phyloP scores from a whole-genome alignment of 1,140 invertebrate species.

The Leptinotarsa undecemlineata region DNA sequence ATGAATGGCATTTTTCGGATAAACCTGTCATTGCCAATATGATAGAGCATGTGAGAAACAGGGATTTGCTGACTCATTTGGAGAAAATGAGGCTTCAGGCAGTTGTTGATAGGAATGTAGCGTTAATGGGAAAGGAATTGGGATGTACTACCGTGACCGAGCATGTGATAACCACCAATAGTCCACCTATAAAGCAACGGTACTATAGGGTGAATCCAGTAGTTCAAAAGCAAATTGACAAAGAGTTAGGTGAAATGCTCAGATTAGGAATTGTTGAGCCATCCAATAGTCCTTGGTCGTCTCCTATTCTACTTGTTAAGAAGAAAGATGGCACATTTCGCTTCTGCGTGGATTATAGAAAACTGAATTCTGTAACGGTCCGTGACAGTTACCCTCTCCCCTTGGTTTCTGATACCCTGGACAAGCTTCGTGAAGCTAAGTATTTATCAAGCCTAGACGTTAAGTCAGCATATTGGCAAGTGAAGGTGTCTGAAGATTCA shows the following conservation, averaged over 20 bases:
- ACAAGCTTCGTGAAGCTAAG: conserved; percentile 42
- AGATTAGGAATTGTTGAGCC: conserved; percentile 41
- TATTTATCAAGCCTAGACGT: conserved; percentile 49
- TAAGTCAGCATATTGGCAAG: conserved; percentile 50
- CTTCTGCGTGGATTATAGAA: conserved; percentile 31
- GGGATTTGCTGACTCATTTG: conserved; percentile 4
- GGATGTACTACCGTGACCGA: conserved; percentile 38
- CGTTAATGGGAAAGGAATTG: conserved; percentile 22
- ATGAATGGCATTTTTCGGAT: conserved; percentile 22
- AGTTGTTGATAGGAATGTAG: conserved; percentile 9
- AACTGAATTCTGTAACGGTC: conserved; percentile 47
- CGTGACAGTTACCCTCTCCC: conserved; percentile 41
- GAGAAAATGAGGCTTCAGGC: conserved; percentile 10
- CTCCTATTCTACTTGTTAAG: conserved; percentile 44
- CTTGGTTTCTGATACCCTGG: conserved; percentile 35
- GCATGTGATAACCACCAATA: conserved; percentile 45
- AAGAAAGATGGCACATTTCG: conserved; percentile 42
- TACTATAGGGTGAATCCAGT: conserved; percentile 36
- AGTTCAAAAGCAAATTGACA: conserved; percentile 35
- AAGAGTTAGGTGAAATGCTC: conserved; percentile 42
- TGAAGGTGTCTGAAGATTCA: conserved; percentile 41
- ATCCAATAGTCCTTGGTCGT: conserved; percentile 41
- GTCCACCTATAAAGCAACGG: conserved; percentile 42
- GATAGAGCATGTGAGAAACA: background rate
- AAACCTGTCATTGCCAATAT: conserved; percentile 3